phyloP scores from a whole-genome alignment of 1,140 invertebrate genomes.

The Drosophila micromelanica region DNA sequence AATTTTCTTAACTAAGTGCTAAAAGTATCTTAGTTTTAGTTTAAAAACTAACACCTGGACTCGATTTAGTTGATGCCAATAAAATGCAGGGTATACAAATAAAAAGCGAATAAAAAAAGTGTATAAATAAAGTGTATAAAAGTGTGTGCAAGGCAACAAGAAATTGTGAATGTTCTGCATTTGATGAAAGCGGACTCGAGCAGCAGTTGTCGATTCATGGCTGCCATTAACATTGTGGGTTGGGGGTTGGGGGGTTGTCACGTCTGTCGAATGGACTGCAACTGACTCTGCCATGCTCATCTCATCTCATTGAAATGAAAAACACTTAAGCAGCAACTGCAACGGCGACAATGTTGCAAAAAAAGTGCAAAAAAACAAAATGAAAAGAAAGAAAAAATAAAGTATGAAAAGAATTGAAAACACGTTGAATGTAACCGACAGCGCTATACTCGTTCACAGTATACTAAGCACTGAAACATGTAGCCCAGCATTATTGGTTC shows the following conservation, averaged over 20 bases:
- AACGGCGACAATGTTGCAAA: conserved; percentile 47
- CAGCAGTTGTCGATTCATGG: conserved; percentile 33
- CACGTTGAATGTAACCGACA: neutral
- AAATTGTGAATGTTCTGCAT: conserved; percentile 42
- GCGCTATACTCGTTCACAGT: no score
- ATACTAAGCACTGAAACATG: no score
- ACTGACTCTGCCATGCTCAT: conserved; percentile 44
- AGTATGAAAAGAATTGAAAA: conserved; percentile 8
- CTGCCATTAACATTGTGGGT: neutral
- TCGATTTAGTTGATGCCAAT: no score
- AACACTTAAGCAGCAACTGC: conserved; percentile 66
- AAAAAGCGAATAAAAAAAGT: conserved; percentile 7
- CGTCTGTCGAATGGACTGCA: conserved; percentile 3
- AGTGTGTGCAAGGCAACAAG: conserved; percentile 42
- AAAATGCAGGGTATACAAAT: conserved; percentile 23
- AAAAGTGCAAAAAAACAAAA: conserved; percentile 6
- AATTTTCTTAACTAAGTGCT: no score
- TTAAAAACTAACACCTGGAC: no score
- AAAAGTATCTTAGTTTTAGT: no score
- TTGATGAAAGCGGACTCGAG: conserved; percentile 43
- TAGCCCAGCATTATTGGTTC: no score
- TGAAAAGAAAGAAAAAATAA: conserved; percentile 11
- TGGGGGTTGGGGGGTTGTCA: neutral
- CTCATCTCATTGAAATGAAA: conserved; percentile 69
- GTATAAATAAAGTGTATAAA: conserved; percentile 23